Conservation (phyloP, 2,888 invertebrate genomes). For the Xanthorhoe designata region DNA sequence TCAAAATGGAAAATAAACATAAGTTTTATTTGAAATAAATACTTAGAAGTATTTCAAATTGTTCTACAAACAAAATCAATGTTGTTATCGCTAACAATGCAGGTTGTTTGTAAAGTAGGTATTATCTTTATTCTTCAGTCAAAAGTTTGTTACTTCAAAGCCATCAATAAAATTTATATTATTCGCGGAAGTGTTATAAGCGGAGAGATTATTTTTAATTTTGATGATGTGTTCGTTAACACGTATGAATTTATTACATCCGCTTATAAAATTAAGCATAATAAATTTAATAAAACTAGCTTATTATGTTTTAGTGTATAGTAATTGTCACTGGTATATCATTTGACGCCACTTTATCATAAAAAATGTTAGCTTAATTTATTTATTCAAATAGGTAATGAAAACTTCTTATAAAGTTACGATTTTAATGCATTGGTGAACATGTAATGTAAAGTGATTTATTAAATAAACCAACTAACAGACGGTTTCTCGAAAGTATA, state of each 20-base stretch:
- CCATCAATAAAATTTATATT: too few species aligned
- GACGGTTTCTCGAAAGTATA: too few species aligned
- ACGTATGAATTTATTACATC: background rate
- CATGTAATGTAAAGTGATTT: too few species aligned
- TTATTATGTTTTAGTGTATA: too few species aligned
- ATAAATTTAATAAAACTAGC: too few species aligned
- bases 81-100: conserved; percentile 20
- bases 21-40: background rate
- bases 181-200: background rate
- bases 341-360: too few species aligned
- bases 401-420: too few species aligned
- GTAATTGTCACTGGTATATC: too few species aligned
- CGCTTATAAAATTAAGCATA: background rate
- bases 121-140: conserved; percentile 12
- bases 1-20: background rate
- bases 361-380: too few species aligned
- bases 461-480: too few species aligned
- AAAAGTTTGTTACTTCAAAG: background rate
- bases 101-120: background rate
- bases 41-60: background rate
- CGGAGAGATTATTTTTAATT: background rate
- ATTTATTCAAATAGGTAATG: too few species aligned
- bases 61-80: conserved; percentile 1
- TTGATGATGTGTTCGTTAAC: conserved; percentile 5
- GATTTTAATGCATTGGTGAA: too few species aligned